Conservation (phyloP, 2,888 invertebrate genomes). For the Ennomos erosarius region DNA sequence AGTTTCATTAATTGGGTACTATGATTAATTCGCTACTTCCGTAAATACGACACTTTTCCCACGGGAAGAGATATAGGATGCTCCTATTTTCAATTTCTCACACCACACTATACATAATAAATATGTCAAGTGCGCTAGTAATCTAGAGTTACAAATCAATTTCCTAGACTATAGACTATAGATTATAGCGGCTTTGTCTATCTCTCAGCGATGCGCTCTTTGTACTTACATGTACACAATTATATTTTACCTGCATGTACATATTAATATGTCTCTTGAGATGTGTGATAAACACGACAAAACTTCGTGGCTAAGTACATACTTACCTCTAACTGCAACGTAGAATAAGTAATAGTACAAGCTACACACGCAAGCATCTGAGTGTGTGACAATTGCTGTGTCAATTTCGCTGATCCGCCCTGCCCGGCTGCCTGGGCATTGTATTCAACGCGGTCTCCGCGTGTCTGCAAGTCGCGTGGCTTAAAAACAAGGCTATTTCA, state of each 20-base stretch:
- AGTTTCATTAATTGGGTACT: too few relatives aligned
- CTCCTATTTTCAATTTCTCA: too few relatives aligned
- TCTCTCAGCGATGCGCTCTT: slow-evolving; percentile 1
- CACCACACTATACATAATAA: too few relatives aligned
- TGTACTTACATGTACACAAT: too few relatives aligned
- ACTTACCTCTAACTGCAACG: not conserved
- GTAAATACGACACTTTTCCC: too few relatives aligned
- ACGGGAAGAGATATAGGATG: too few relatives aligned
- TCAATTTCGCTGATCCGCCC: slow-evolving; percentile 60
- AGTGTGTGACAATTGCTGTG: slow-evolving; percentile 41
- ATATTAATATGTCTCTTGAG: slow-evolving; percentile 16
- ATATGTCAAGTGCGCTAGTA: too few relatives aligned
- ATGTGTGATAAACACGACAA: slow-evolving; percentile 39
- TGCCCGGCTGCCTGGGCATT: slow-evolving; percentile 34
- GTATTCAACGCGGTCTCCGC: slow-evolving; percentile 28
- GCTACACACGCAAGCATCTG: not conserved
- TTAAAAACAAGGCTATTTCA: slow-evolving; percentile 73
- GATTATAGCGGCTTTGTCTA: slow-evolving; percentile 6
- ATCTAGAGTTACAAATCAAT: slow-evolving; percentile 7
- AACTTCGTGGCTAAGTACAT: slow-evolving; percentile 19
- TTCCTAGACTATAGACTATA: too few relatives aligned
- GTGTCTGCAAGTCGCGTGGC: slow-evolving; percentile 60
- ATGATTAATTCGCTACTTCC: too few relatives aligned
- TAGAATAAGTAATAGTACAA: too few relatives aligned
- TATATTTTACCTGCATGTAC: too few relatives aligned